Percentiles rank a stretch among this genome's conserved stretches.
Evolutionary conservation across 2,888 invertebrate genomes (phyloP).

Genomic region (Nephrocerus scutellatus): DNA sequence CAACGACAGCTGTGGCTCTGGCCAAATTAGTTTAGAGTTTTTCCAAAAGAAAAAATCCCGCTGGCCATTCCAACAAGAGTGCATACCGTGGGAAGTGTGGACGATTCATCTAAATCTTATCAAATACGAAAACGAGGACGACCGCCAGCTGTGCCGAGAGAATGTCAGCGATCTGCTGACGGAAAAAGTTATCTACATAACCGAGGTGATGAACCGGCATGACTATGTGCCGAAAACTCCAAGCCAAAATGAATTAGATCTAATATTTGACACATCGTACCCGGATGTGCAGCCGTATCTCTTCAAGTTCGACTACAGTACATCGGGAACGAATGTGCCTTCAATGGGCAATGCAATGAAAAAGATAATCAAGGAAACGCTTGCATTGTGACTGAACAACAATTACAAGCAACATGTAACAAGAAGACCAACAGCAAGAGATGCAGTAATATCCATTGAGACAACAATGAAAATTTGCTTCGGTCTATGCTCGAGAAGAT

Average conservation of each 20-base stretch:
- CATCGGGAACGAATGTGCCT: conserved; percentile 68
- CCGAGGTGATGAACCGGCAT: conserved; percentile 90
- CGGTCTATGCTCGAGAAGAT: no score
- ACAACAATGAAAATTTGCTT: no score
- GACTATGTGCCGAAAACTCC: conserved; percentile 97
- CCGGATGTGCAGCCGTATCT: conserved; percentile 94
- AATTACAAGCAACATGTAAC: no score
- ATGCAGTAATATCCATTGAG: no score
- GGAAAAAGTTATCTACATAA: conserved; percentile 90
- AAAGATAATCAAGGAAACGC: conserved; percentile 78
- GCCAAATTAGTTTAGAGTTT: conserved; percentile 90
- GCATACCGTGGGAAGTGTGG: conserved; percentile 99
- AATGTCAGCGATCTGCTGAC: conserved; percentile 79
- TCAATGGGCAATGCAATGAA: conserved; percentile 85
- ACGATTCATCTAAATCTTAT: conserved; percentile 86
- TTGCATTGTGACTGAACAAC: conserved; percentile 63
- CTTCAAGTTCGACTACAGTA: conserved; percentile 82
- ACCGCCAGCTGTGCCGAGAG: conserved; percentile 79
- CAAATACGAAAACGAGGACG: conserved; percentile 77
- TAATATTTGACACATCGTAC: conserved; percentile 90
- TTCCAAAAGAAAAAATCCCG: conserved; percentile 84
- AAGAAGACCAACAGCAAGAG: no score
- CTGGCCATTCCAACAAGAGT: conserved; percentile 86
- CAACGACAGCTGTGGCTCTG: conserved; percentile 64
- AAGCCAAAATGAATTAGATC: conserved; percentile 81